A percentile compares a stretch with the other conserved stretches of the same genome.
phyloP scores from a whole-genome alignment of 2,888 invertebrate genomes.

The Pheosia tremula region DNA sequence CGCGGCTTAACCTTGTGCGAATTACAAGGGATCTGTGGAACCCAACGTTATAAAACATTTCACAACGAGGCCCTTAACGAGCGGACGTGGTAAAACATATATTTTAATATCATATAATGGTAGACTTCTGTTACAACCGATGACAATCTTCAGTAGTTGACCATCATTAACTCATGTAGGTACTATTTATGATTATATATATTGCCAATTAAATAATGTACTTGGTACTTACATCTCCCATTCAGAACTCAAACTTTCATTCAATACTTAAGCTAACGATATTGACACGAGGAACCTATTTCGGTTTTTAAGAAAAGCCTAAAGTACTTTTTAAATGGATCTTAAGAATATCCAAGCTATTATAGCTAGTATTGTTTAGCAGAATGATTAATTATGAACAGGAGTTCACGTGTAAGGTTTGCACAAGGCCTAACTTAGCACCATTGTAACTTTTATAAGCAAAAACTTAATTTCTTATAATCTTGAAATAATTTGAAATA shows the following conservation, averaged over 20 bases:
- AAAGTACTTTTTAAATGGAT: too few relatives aligned
- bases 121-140: neutral
- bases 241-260: too few relatives aligned
- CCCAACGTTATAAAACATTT: slow-evolving; percentile 22
- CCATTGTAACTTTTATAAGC: slow-evolving; percentile 15
- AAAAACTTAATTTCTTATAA: too few relatives aligned
- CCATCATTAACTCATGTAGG: neutral
- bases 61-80: slow-evolving; percentile 1
- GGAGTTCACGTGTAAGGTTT: slow-evolving; percentile 38
- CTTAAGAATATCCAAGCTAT: too few relatives aligned
- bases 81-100: neutral
- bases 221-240: neutral
- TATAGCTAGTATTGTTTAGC: neutral
- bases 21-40: slow-evolving; percentile 17
- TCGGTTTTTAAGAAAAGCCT: too few relatives aligned
- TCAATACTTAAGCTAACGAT: too few relatives aligned
- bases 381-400: slow-evolving; percentile 26
- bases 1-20: slow-evolving; percentile 8
- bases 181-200: neutral
- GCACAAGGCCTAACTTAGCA: slow-evolving; percentile 33
- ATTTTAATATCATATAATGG: neutral
- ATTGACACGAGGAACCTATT: too few relatives aligned
- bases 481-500: too few relatives aligned
- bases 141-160: neutral
- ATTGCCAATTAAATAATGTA: neutral